These are phyloP conservation scores for Leucoraja erinaceus DNA, from an alignment of 2,113 vertebrate species.

Conservation along the genomic window DNA sequence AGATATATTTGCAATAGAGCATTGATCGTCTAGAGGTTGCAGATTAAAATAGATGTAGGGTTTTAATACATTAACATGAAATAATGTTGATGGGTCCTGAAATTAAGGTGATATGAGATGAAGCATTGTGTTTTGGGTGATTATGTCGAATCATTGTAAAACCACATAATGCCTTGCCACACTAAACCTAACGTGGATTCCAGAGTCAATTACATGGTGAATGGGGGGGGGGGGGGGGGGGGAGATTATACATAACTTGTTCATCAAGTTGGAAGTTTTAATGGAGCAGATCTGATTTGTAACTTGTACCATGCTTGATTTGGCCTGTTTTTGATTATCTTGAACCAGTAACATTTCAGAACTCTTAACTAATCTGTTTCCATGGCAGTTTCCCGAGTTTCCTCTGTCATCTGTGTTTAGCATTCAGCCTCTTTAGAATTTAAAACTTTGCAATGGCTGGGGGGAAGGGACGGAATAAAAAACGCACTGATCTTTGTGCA, in stretches of 20 bases:
- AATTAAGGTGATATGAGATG: not conserved
- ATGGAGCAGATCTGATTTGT: not conserved
- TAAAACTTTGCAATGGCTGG: not conserved
- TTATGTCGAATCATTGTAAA: not conserved
- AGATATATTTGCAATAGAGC: too few relatives aligned
- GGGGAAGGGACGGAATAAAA: not conserved
- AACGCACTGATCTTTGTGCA: not conserved
- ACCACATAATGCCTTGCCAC: not conserved
- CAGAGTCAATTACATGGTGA: not conserved
- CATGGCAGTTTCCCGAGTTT: not conserved
- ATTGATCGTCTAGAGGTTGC: too few relatives aligned
- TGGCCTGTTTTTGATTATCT: not conserved
- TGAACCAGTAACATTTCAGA: not conserved
- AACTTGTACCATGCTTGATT: not conserved
- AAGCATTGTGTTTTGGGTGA: not conserved
- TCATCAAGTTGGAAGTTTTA: not conserved
- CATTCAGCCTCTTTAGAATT: not conserved
- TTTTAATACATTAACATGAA: too few relatives aligned
- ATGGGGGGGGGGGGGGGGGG: too few relatives aligned
- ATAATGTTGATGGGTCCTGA: not conserved
- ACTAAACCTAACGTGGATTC: not conserved
- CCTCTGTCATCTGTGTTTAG: not conserved
- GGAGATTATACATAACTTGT: not conserved
- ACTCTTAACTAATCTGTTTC: slow-evolving; percentile 5
- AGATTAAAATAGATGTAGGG: too few relatives aligned